phyloP scores from a whole-genome alignment of 2,113 vertebrate genomes.

The Etia nguti region DNA sequence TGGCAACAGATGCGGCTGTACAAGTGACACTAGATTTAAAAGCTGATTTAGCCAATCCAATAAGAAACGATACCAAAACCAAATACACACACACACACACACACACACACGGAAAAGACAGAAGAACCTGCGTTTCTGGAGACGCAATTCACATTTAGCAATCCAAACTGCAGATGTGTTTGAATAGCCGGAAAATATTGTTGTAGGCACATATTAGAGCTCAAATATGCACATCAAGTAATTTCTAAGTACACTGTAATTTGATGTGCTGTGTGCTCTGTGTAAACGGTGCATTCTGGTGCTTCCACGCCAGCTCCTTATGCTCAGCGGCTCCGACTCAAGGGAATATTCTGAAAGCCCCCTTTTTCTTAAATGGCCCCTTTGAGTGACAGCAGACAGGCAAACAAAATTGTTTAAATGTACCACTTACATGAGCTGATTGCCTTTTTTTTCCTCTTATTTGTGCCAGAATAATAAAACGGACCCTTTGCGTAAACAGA shows the following conservation, averaged over 20 bases:
- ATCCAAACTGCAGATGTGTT: constrained; percentile 6
- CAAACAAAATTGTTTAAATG: constrained; percentile 68
- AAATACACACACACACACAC: neutral
- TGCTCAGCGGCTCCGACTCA: constrained; percentile 29
- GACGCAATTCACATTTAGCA: neutral
- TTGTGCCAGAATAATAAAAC: constrained; percentile 65
- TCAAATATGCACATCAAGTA: constrained; percentile 20
- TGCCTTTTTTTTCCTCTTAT: constrained; percentile 41
- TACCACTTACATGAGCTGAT: constrained; percentile 52
- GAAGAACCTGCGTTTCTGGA: neutral
- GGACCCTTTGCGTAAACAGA: constrained; percentile 57
- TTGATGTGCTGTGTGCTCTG: constrained; percentile 22
- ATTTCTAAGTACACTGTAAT: constrained; percentile 35
- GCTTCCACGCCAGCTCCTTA: neutral
- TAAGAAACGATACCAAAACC: neutral
- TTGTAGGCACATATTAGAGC: constrained; percentile 3
- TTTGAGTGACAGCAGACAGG: constrained; percentile 67
- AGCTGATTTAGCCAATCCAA: neutral
- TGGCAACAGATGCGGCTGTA: neutral
- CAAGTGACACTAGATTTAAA: constrained; percentile 6
- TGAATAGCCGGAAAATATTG: neutral
- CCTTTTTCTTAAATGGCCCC: constrained; percentile 51
- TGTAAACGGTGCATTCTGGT: constrained; percentile 34
- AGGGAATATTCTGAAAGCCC: constrained; percentile 59
- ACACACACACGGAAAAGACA: neutral